Base-by-base conservation (phyloP, 2,888 invertebrate genomes). In the Drosophila robusta region DNA sequence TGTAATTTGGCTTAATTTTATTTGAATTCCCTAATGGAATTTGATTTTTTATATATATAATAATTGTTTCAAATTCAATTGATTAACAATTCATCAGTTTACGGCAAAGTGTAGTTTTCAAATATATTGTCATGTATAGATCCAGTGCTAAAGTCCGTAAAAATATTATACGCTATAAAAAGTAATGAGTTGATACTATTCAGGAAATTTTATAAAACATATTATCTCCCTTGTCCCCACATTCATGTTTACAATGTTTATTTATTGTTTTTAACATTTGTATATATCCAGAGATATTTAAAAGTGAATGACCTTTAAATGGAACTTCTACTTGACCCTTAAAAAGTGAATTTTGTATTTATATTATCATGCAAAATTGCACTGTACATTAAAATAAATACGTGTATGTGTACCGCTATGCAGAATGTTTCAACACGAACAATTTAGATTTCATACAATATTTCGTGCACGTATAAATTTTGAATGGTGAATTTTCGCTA, bases 391-490 rank as follows among this genome's bases (percentile, higher is more conserved):
- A 34, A 62, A 26, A 42, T 16, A 16, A n/a, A 16, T 52, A 11
- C 6, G 12, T 29, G 22, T 51, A 26, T 60, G 38, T 46, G 24
- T 44, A 50, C 44, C 78, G 56, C 54, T 61, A 36, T 60, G 60
- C 57, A 46, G 41, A 66, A 67, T 63, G 58, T 54, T 68, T 56
- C 49, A 60, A 50, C 63, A 72, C 75, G 58, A 77, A 64, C 63
- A 70, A 81, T 85, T 80, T 85, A 78, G 82, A 71, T 64, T 71
- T 69, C 61, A 68, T 64, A 44, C 51, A 71, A 66, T 63, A 70
- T 85, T 66, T 52, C 47, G 38, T 55, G 65, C 52, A 56, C 38
- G 39, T 58, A 87, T 68, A 64, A 56, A 70, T 80, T 63, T 66
- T 67, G 14, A 54, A 66, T 74, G 49, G 54, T 12, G 61, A 45